phyloP scores from a whole-genome alignment of 2,888 invertebrate genomes.

The Catocala fraxini region DNA sequence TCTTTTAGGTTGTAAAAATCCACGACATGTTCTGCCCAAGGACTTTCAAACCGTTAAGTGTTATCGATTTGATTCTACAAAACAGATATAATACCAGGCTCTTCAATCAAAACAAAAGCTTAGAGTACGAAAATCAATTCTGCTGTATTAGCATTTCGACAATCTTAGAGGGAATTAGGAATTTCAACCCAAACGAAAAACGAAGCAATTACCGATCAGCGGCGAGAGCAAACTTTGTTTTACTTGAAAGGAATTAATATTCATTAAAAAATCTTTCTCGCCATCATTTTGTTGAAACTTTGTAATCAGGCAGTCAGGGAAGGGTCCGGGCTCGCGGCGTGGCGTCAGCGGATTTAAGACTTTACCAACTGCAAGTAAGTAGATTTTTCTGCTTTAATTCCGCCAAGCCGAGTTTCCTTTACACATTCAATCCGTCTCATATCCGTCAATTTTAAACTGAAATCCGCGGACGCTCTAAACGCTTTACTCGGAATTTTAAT shows the following conservation, averaged over 20 bases:
- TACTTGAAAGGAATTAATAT: slow-evolving; percentile 84
- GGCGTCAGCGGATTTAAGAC: slow-evolving; percentile 78
- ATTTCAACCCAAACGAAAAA: slow-evolving; percentile 73
- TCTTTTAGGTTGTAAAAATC: no score
- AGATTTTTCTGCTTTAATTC: slow-evolving; percentile 71
- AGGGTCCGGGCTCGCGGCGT: slow-evolving; percentile 42
- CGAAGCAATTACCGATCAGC: slow-evolving; percentile 81
- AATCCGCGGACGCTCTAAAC: slow-evolving; percentile 25
- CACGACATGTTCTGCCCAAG: no score
- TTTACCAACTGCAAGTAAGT: slow-evolving; percentile 72
- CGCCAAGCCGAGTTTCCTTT: slow-evolving; percentile 59
- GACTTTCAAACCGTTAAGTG: no score
- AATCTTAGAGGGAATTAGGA: slow-evolving; percentile 69
- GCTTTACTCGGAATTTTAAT: slow-evolving; percentile 56
- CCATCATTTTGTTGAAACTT: slow-evolving; percentile 83
- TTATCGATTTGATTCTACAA: slow-evolving; percentile 25
- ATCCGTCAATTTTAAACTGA: slow-evolving; percentile 54
- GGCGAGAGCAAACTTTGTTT: slow-evolving; percentile 82
- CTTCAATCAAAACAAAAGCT: slow-evolving; percentile 52
- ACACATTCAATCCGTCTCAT: slow-evolving; percentile 49
- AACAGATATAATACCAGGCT: slow-evolving; percentile 42
- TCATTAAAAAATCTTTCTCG: slow-evolving; percentile 85
- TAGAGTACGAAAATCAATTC: slow-evolving; percentile 52
- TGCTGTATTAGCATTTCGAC: slow-evolving; percentile 61
- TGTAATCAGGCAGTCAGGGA: slow-evolving; percentile 79